Evolutionary conservation across 2,888 invertebrate genomes (phyloP).

Genomic region (Pseudoips prasinana): DNA sequence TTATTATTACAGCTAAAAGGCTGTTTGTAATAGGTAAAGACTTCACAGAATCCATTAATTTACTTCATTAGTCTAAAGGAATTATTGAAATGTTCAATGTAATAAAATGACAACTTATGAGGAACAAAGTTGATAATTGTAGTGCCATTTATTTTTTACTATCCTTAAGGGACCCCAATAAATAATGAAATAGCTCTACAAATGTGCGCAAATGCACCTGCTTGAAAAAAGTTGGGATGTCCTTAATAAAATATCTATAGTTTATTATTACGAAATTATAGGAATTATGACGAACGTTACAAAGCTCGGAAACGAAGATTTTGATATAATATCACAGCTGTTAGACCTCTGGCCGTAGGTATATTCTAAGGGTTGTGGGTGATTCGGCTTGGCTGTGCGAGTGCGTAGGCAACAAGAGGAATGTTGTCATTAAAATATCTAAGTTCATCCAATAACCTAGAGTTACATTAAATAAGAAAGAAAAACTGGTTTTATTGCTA

Average conservation of each 20-base stretch:
- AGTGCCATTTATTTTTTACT: constrained; percentile 65
- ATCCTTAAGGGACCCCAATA: constrained; percentile 47
- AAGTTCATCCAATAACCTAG: no score
- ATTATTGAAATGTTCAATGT: constrained; percentile 50
- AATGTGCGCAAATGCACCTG: constrained; percentile 64
- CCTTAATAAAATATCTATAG: constrained; percentile 50
- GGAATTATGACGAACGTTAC: constrained; percentile 37
- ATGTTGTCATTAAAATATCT: no score
- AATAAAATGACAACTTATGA: constrained; percentile 45
- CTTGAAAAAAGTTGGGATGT: constrained; percentile 56
- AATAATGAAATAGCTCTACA: constrained; percentile 49
- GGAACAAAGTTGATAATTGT: constrained; percentile 62
- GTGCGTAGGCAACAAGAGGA: no score
- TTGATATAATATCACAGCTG: no score
- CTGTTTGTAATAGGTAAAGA: no score
- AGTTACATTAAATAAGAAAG: no score
- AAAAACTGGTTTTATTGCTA: no score
- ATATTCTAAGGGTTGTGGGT: no score
- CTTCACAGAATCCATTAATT: constrained; percentile 39
- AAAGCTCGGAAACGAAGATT: constrained; percentile 23
- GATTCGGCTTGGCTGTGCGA: no score
- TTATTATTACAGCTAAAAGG: no score
- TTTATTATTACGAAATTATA: constrained; percentile 36
- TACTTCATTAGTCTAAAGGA: constrained; percentile 31
- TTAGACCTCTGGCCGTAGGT: no score